A percentile compares a stretch with the other conserved stretches of the same genome.
phyloP scores from a whole-genome alignment of 2,113 vertebrate genomes.

The Gymnarchus niloticus region DNA sequence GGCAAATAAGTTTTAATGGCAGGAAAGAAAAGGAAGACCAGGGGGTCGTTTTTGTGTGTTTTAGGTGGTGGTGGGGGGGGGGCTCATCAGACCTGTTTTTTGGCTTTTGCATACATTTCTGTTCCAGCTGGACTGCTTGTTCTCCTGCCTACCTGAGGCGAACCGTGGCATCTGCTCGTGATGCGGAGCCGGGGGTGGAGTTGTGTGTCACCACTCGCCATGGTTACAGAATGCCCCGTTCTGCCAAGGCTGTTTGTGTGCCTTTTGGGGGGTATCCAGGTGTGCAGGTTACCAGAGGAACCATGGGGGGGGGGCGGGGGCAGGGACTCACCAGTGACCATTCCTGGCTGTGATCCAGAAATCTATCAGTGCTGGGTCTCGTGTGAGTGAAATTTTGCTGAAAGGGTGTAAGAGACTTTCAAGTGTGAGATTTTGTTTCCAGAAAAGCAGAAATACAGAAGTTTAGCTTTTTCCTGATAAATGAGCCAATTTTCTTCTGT shows the following conservation, averaged over 20 bases:
- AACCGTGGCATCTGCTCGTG: neutral
- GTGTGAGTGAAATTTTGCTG: neutral
- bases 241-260: neutral
- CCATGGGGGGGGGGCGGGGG: neutral
- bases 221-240: too few species aligned
- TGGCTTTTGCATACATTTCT: neutral
- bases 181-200: neutral
- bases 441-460: neutral
- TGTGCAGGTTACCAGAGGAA: neutral
- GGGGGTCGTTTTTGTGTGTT: neutral
- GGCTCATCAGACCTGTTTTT: neutral
- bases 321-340: neutral
- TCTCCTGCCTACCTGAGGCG: neutral
- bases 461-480: neutral
- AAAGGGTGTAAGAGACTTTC: neutral
- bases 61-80: neutral
- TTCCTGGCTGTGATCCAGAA: neutral
- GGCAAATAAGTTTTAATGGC: neutral
- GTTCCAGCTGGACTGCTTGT: neutral
- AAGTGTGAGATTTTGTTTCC: neutral
- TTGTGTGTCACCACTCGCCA: too few species aligned
- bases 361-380: neutral
- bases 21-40: neutral
- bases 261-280: too few species aligned
- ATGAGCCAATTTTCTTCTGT: neutral